phyloP scores from a whole-genome alignment of 2,888 invertebrate genomes.

The Argyresthia albistria region DNA sequence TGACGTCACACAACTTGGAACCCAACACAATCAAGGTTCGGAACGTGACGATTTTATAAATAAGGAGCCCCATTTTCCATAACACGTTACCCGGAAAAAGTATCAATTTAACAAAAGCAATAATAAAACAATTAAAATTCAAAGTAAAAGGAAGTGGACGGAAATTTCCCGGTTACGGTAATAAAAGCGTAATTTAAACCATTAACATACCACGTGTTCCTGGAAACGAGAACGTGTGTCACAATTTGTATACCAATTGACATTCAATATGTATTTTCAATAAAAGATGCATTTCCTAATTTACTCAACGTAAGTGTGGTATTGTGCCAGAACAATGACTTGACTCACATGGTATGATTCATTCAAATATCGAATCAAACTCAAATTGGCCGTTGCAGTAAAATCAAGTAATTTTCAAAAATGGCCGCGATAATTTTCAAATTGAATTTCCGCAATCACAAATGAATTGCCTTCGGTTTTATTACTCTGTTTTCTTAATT shows the following conservation, averaged over 20 bases:
- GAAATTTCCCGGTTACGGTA: background rate
- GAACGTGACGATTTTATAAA: slow-evolving; percentile 66
- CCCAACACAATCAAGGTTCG: slow-evolving; percentile 42
- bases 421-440: slow-evolving; percentile 6
- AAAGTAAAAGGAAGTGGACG: background rate
- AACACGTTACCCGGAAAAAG: slow-evolving; percentile 30
- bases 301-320: slow-evolving; percentile 37
- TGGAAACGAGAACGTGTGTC: slow-evolving; percentile 51
- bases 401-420: slow-evolving; percentile 16
- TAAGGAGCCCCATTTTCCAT: slow-evolving; percentile 23
- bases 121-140: slow-evolving; percentile 1
- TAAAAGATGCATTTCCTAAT: slow-evolving; percentile 70
- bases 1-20: slow-evolving; percentile 42
- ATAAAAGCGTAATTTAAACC: slow-evolving; percentile 25
- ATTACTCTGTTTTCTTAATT: background rate
- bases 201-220: slow-evolving; percentile 39
- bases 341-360: slow-evolving; percentile 64
- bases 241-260: slow-evolving; percentile 48
- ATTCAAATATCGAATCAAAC: slow-evolving; percentile 21
- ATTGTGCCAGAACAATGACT: slow-evolving; percentile 43
- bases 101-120: slow-evolving; percentile 31
- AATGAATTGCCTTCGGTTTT: background rate
- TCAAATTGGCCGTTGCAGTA: background rate
- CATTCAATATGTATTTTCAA: slow-evolving; percentile 57
- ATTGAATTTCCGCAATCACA: background rate